Percentiles rank a stretch among this genome's conserved stretches.
phyloP scores from a whole-genome alignment of 2,113 vertebrate species.

The Rhipidura dahli region DNA sequence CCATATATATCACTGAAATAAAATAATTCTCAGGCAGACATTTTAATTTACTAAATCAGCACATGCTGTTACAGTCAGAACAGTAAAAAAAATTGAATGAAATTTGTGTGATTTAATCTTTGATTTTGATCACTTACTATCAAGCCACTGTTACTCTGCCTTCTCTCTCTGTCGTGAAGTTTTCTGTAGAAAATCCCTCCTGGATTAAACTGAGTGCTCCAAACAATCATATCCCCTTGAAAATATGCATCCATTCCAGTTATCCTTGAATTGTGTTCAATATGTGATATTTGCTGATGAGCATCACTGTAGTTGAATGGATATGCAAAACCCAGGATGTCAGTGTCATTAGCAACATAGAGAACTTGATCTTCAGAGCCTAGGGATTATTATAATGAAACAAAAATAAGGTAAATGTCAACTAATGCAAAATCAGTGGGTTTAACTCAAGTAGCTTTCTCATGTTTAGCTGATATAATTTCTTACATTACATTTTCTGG shows the following conservation, averaged over 20 bases:
- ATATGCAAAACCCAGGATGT: slow-evolving; percentile 98
- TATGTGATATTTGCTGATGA: slow-evolving; percentile 92
- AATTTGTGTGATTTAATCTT: background rate
- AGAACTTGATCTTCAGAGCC: slow-evolving; percentile 98
- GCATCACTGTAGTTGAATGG: slow-evolving; percentile 96
- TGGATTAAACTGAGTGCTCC: slow-evolving; percentile 98
- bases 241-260: slow-evolving; percentile 95
- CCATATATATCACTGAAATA: background rate
- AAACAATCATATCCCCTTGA: slow-evolving; percentile 95
- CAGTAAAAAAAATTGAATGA: background rate
- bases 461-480: background rate
- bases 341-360: slow-evolving; percentile 99
- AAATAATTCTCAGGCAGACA: background rate
- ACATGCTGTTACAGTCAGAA: background rate
- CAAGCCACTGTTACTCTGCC: slow-evolving; percentile 86
- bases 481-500: background rate
- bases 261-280: slow-evolving; percentile 96
- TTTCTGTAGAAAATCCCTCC: slow-evolving; percentile 97
- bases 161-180: slow-evolving; percentile 84
- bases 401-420: slow-evolving; percentile 80
- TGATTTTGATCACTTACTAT: slow-evolving; percentile 85
- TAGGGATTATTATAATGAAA: slow-evolving; percentile 82
- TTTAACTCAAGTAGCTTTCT: slow-evolving; percentile 19
- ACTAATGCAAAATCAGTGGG: slow-evolving; percentile 49
- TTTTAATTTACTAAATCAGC: background rate